Conservation (phyloP, 2,113 vertebrate species). For the Protobothrops flavoviridis region DNA sequence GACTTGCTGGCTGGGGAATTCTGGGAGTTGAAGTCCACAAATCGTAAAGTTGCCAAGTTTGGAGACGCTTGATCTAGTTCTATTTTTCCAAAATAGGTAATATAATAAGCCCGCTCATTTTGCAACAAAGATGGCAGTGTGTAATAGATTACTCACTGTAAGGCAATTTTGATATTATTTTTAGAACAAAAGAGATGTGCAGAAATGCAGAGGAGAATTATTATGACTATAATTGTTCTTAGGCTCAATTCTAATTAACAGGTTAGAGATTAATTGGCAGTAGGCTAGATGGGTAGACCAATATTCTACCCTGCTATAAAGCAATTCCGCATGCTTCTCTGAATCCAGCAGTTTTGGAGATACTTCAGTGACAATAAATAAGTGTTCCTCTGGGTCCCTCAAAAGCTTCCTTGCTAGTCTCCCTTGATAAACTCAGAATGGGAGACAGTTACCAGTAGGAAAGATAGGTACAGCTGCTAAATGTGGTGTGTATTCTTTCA, state of each 20-base stretch:
- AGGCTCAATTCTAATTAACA: background rate
- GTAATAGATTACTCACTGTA: background rate
- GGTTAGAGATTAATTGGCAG: no score
- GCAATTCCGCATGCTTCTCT: background rate
- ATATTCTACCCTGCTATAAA: background rate
- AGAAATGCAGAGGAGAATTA: background rate
- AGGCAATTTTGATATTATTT: background rate
- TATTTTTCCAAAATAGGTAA: background rate
- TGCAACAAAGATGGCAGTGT: background rate
- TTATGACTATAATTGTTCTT: background rate
- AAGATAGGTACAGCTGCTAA: background rate
- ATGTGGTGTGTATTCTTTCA: background rate
- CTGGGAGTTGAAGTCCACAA: no score
- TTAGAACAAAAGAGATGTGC: background rate
- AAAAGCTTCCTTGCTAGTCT: background rate
- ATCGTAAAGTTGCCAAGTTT: no score
- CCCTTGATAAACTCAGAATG: background rate
- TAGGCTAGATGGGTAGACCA: background rate
- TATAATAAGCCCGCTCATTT: background rate
- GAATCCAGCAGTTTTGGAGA: background rate
- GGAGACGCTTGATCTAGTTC: background rate
- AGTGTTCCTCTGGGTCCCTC: background rate
- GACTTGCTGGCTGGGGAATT: background rate
- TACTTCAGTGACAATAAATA: background rate
- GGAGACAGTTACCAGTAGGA: background rate